Percentiles rank a stretch among this genome's conserved stretches.
Conservation (phyloP, 2,888 invertebrate species). For the Tineola bisselliella region DNA sequence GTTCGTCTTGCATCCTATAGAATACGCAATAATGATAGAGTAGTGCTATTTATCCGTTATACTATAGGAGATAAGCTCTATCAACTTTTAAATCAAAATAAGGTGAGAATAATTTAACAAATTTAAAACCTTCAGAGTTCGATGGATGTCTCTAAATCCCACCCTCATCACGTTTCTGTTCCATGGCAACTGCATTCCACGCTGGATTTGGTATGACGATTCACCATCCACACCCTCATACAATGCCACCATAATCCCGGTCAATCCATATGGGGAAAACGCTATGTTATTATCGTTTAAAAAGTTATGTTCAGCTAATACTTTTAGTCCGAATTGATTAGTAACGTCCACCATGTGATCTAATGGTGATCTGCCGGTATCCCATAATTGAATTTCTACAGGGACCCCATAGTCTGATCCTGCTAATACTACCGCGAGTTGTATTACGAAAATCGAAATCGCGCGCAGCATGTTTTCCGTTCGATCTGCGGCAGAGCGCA, state of each 20-base stretch:
- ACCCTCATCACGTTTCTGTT: conserved; percentile 78
- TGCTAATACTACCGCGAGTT: conserved; percentile 14
- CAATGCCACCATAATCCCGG: conserved; percentile 81
- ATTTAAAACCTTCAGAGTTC: conserved; percentile 74
- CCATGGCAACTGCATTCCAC: conserved; percentile 75
- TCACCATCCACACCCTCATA: conserved; percentile 81
- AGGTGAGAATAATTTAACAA: no score
- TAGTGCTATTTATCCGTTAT: no score
- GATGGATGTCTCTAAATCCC: conserved; percentile 84
- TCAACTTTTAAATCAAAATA: no score
- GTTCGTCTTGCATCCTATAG: no score
- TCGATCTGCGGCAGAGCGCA: conserved; percentile 30
- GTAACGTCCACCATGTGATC: conserved; percentile 83
- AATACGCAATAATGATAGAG: no score
- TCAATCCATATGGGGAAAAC: conserved; percentile 84
- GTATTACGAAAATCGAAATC: not conserved
- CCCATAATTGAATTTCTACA: conserved; percentile 57
- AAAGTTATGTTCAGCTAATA: conserved; percentile 76
- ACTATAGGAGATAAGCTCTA: no score
- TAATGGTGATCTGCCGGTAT: conserved; percentile 65
- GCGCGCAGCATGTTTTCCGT: conserved; percentile 40
- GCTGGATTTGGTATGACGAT: conserved; percentile 76
- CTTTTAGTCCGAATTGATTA: conserved; percentile 76
- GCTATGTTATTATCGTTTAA: conserved; percentile 83
- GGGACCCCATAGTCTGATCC: conserved; percentile 43